A percentile compares a stretch with the other conserved stretches of the same genome.
These are phyloP conservation scores for Liopterus haemorrhoidalis DNA, from an alignment of 2,888 invertebrate species.

Conservation along the genomic window DNA sequence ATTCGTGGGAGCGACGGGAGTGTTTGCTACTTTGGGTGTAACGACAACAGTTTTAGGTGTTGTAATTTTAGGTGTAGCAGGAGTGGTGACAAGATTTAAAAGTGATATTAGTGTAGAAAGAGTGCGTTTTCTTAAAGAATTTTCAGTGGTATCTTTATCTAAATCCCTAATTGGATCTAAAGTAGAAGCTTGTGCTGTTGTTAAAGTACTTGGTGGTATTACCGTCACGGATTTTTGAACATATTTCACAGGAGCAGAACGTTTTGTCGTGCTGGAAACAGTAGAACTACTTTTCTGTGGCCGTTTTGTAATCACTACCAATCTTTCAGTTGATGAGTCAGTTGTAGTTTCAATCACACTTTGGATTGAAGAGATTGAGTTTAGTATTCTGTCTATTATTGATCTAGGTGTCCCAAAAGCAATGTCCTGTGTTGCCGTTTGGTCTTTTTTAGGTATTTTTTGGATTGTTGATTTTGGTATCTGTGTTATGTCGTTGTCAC, in stretches of 20 bases:
- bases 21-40: slow-evolving; percentile 37
- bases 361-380: slow-evolving; percentile 44
- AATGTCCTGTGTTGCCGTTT: slow-evolving; percentile 31
- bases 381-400: slow-evolving; percentile 45
- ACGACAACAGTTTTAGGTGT: slow-evolving; percentile 34
- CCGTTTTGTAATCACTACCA: slow-evolving; percentile 28
- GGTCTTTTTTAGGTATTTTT: slow-evolving; percentile 41
- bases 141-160: slow-evolving; percentile 40
- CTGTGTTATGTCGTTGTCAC: slow-evolving; percentile 10
- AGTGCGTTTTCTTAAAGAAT: slow-evolving; percentile 40
- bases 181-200: slow-evolving; percentile 25
- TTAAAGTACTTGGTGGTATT: slow-evolving; percentile 11
- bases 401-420: slow-evolving; percentile 31
- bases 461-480: slow-evolving; percentile 42
- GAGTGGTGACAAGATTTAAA: slow-evolving; percentile 44
- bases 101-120: slow-evolving; percentile 41
- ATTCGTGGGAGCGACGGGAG: slow-evolving; percentile 19
- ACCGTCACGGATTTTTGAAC: slow-evolving; percentile 15
- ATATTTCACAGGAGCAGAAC: slow-evolving; percentile 18
- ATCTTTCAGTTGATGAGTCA: slow-evolving; percentile 32
- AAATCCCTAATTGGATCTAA: slow-evolving; percentile 38
- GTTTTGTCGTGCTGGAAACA: slow-evolving; percentile 15
- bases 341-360: slow-evolving; percentile 35
- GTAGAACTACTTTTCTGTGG: slow-evolving; percentile 30
- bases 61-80: slow-evolving; percentile 10